phyloP scores from a whole-genome alignment of 2,797 vertebrate genomes.

The Pipistrellus nathusii region DNA sequence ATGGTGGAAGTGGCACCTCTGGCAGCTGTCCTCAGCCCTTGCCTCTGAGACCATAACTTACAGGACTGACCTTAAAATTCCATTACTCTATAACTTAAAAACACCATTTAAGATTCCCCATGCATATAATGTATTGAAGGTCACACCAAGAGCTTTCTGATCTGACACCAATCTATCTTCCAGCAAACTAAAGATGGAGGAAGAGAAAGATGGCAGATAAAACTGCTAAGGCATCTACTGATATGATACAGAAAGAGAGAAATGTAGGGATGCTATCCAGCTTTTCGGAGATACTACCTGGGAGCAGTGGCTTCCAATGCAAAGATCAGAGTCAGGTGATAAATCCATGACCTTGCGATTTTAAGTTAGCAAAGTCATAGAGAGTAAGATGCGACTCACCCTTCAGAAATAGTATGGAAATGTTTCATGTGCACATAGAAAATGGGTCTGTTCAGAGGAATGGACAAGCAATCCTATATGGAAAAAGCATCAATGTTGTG shows the following conservation, averaged over 20 bases:
- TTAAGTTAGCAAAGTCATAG: not conserved
- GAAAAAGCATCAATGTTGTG: conserved; percentile 13
- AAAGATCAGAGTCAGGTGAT: not conserved
- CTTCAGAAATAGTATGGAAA: conserved; percentile 32
- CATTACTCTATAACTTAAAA: conserved; percentile 7
- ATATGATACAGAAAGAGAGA: not conserved
- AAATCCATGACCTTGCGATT: not conserved
- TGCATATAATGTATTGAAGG: not conserved
- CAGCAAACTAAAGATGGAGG: conserved; percentile 7
- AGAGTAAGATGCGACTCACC: not conserved
- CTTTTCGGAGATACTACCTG: not conserved
- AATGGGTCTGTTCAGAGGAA: not conserved
- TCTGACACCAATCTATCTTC: not conserved
- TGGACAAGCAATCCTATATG: not conserved
- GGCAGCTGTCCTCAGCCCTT: not conserved
- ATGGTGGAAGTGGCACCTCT: not conserved
- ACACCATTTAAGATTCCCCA: not conserved
- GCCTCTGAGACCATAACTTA: not conserved
- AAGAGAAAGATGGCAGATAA: not conserved
- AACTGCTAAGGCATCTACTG: not conserved
- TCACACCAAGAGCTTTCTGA: not conserved
- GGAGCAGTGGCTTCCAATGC: not conserved
- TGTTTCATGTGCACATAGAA: conserved; percentile 31
- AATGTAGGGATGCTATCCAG: not conserved
- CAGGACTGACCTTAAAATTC: not conserved